Percentiles rank a stretch among this genome's conserved stretches.
Conservation (phyloP, 2,888 invertebrate species). For the Nineta flava region DNA sequence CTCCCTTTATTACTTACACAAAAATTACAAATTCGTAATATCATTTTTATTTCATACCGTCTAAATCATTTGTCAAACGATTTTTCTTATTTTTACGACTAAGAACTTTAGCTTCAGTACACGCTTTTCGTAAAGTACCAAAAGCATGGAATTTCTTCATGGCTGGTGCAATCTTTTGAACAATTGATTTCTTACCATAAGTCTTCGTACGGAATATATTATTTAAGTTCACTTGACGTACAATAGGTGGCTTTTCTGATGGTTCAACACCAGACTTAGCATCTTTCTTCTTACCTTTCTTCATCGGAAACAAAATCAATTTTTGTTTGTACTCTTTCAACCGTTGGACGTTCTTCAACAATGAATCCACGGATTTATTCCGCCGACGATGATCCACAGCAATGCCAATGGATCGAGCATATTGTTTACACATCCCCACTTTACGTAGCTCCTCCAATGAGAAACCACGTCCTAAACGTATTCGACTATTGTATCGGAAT, state of each 20-base stretch:
- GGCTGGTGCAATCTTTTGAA: conserved; percentile 60
- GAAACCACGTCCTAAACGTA: conserved; percentile 85
- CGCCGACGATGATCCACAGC: conserved; percentile 82
- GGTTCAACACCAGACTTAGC: conserved; percentile 55
- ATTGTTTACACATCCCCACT: conserved; percentile 57
- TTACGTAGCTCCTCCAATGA: conserved; percentile 84
- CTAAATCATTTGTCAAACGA: conserved; percentile 6
- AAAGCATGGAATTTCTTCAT: conserved; percentile 80
- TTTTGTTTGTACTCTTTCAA: conserved; percentile 84
- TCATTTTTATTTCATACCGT: not conserved
- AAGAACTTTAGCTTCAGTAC: conserved; percentile 15
- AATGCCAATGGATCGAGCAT: conserved; percentile 82
- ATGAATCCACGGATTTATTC: conserved; percentile 80
- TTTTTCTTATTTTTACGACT: conserved; percentile 9
- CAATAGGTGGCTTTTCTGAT: conserved; percentile 36
- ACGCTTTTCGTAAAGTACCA: conserved; percentile 56
- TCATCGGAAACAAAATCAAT: conserved; percentile 85
- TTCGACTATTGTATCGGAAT: conserved; percentile 78
- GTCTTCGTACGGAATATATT: conserved; percentile 67
- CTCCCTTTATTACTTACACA: no score
- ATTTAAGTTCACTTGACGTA: conserved; percentile 36
- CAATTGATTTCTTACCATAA: conserved; percentile 52
- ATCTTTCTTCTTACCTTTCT: conserved; percentile 58
- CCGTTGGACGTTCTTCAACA: conserved; percentile 78
- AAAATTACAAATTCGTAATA: no score